Evolutionary conservation across 2,797 vertebrate species (phyloP).

Genomic region (Tolypeutes matacus): DNA sequence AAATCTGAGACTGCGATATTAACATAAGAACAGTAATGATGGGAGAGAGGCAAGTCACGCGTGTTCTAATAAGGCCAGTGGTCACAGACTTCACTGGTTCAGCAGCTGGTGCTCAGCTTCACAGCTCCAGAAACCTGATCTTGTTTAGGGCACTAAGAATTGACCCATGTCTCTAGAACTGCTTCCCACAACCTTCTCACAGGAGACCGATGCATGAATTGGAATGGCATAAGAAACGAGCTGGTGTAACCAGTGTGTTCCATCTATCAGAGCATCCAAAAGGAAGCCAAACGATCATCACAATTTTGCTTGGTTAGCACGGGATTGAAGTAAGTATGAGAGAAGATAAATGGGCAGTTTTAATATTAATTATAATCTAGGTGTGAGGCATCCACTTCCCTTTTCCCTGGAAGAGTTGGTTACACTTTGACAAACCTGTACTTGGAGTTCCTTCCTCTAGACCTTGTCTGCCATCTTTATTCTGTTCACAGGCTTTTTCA

Average conservation of each 20-base stretch:
- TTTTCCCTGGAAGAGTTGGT: neutral
- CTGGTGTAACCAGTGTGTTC: neutral
- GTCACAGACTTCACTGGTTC: neutral
- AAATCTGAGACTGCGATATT: neutral
- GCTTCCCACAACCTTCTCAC: neutral
- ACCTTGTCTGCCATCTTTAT: neutral
- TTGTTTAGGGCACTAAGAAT: neutral
- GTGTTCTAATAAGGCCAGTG: neutral
- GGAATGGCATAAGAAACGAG: neutral
- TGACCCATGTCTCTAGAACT: neutral
- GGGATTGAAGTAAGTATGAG: neutral
- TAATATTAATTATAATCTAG: neutral
- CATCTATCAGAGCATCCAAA: neutral
- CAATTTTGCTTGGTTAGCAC: neutral
- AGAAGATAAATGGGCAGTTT: neutral
- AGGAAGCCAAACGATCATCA: neutral
- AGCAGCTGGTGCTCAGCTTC: neutral
- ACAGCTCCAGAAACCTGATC: neutral
- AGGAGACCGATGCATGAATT: neutral
- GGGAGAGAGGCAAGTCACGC: neutral
- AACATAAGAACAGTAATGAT: neutral
- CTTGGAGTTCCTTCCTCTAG: neutral
- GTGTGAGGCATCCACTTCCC: neutral
- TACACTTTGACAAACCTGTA: neutral
- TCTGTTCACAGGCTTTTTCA: neutral